Conservation (phyloP, 2,113 vertebrate genomes). For the Albula glossodonta region DNA sequence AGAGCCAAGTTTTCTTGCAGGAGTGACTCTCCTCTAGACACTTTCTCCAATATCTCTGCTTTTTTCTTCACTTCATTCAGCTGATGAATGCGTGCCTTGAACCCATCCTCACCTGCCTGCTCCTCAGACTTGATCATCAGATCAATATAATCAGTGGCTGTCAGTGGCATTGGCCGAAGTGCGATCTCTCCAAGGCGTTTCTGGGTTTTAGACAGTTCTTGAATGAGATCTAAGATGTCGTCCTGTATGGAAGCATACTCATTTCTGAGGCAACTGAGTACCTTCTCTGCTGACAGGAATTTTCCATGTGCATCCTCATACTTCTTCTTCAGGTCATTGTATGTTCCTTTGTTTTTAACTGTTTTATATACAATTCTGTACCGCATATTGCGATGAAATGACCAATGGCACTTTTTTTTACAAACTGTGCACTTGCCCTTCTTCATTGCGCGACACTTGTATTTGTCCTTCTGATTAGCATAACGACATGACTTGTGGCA, state of each 20-base stretch:
- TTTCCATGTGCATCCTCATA: constrained; percentile 34
- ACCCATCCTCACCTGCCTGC: constrained; percentile 29
- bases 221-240: neutral
- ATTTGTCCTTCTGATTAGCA: constrained; percentile 21
- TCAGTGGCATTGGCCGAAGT: constrained; percentile 33
- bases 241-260: constrained; percentile 20
- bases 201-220: neutral
- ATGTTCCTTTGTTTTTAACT: constrained; percentile 25
- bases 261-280: neutral
- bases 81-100: constrained; percentile 21
- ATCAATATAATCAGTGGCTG: constrained; percentile 39
- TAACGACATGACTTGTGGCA: neutral
- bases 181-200: constrained; percentile 37
- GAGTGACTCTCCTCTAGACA: constrained; percentile 13
- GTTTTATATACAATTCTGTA: neutral
- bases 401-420: constrained; percentile 28
- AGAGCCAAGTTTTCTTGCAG: constrained; percentile 8
- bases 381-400: constrained; percentile 15
- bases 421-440: constrained; percentile 31
- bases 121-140: constrained; percentile 37
- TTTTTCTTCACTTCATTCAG: constrained; percentile 17
- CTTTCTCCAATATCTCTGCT: constrained; percentile 29
- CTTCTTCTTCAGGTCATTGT: constrained; percentile 29
- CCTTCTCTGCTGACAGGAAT: constrained; percentile 25
- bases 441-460: neutral